Base-by-base conservation (phyloP, 2,113 vertebrate species). In the Eolophus roseicapilla region DNA sequence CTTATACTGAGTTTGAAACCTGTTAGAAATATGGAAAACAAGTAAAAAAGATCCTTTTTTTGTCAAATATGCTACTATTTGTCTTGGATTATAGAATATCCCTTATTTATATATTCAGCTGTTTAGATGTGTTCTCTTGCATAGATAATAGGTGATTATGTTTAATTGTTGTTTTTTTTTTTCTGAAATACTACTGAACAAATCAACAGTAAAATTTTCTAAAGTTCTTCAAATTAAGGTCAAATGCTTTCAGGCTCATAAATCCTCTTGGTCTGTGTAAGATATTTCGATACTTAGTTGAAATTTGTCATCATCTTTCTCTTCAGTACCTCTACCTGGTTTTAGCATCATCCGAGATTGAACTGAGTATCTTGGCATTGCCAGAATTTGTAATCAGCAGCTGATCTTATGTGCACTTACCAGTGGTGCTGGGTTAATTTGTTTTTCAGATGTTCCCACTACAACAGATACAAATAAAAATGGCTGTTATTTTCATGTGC, bases 201-300 rank as follows among this genome's bases (percentile, higher is more conserved):
- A 69, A 82, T 90, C 33, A 49, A n/a, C 21, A 77, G 50, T 35
- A 93, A 77, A 55, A 71, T 86, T 96, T 93, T 93, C 82, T 65
- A 6, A 81, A 92, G 46, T 74, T 85, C 53, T 79, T 96, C n/a
- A 90, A 82, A 86, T 17, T 77, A 59, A 82, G 39, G 20, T 80
- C 60, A 78, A 41, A 90, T 74, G 7, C 63, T 93, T 96, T 81
- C 65, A 88, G 49, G 46, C 25, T 90, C 27, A 57, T 93, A 93
- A 88, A 86, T 83, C 41, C 29, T 80, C 23, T 76, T 23, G 37
- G 37, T 52, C 59, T 43, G 41, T 28, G 14, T 63, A 70, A 77
- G 21, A 33, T 88, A 14, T 75, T 94, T 82, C 49, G 59, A 77
- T 74, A 50, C 21, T 76, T 63, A 23, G 33, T 57, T 90, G 46